Evolutionary conservation across 2,113 vertebrate genomes (phyloP), one percentile per base, ranked within the genome.

Genomic region (Hymenochirus boettgeri): DNA sequence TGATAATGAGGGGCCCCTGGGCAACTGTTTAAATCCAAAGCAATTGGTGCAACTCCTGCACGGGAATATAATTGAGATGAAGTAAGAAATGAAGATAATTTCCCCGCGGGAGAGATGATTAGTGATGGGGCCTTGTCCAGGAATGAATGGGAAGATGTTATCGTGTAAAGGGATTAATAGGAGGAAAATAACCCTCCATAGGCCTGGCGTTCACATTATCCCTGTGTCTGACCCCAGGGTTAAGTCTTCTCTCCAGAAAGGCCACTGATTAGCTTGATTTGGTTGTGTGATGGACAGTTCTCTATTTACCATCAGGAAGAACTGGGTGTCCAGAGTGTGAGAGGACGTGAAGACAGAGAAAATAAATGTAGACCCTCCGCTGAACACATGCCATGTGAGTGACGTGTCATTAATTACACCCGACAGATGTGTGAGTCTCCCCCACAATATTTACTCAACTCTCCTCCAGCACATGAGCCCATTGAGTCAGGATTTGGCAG

Each of bases 351-450:
- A 57, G 62, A 57, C 53, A 48, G 62, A 50, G 39, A 45, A 51
- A 65, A 65, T 65, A 57, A 57, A 50, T 65, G 35, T 57, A 45
- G 29, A 6, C 46, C 23, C 33, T 8, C 51, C 27, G 18, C 57
- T 29, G 45, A 35, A 58, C 64, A 66, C 55, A 66, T 66, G 64
- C 55, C 46, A 50, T 58, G 4, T 58, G 55, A 66, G 46, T 66
- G 64, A 66, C 46, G 55, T 48, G 64, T 51, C 46, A 66, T 66
- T 58, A 66, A 65, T 66, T 66, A 58, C 23, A 45, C 46, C 27
- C 52, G 64, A 66, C 64, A 66, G 64, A 66, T 66, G 64, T 66
- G 64, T 19, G 22, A 26, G 54, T 8, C 55, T 52, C 29, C 64
- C 46, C 46, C 64, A 50, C 64, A 58, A 39, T 66, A 66, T 66